Percentiles rank a stretch among this genome's conserved stretches.
Conservation (phyloP, 2,888 invertebrate species). For the Notodromas monacha region DNA sequence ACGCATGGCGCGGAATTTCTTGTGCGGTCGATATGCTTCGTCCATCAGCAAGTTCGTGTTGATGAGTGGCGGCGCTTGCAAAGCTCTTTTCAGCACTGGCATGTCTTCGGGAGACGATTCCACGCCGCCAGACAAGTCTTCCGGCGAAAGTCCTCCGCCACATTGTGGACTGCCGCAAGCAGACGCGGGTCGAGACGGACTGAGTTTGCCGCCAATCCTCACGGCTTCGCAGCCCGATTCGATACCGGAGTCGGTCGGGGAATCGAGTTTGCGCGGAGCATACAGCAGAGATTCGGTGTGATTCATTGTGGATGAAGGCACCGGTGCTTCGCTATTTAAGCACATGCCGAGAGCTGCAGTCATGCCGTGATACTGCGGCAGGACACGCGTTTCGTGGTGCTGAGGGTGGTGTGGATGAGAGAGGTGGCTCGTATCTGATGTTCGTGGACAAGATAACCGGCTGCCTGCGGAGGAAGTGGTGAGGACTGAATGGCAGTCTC, state of each 20-base stretch:
- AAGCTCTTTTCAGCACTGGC: slow-evolving; percentile 66
- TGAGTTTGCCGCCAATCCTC: slow-evolving; percentile 35
- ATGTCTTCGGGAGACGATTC: slow-evolving; percentile 34
- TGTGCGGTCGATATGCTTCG: slow-evolving; percentile 77
- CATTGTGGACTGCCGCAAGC: slow-evolving; percentile 48
- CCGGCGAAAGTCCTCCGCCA: slow-evolving; percentile 19
- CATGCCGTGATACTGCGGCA: no score
- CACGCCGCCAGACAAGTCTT: background rate
- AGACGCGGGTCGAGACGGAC: slow-evolving; percentile 26
- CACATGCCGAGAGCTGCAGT: background rate
- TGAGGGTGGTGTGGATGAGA: no score
- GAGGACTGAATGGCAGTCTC: slow-evolving; percentile 18
- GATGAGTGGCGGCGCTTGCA: slow-evolving; percentile 55
- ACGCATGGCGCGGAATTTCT: slow-evolving; percentile 36
- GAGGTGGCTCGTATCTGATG: no score
- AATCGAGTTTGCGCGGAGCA: slow-evolving; percentile 33
- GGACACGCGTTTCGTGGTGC: no score
- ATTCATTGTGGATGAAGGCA: no score
- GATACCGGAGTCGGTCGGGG: slow-evolving; percentile 70
- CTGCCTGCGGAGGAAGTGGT: background rate
- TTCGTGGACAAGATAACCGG: no score
- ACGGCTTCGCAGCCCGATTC: slow-evolving; percentile 68
- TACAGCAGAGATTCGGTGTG: no score
- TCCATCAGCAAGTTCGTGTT: slow-evolving; percentile 59
- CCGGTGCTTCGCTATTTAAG: no score